Base-by-base conservation (phyloP, 92 coral and sea anemone species). In the Ricordea florida region DNA sequence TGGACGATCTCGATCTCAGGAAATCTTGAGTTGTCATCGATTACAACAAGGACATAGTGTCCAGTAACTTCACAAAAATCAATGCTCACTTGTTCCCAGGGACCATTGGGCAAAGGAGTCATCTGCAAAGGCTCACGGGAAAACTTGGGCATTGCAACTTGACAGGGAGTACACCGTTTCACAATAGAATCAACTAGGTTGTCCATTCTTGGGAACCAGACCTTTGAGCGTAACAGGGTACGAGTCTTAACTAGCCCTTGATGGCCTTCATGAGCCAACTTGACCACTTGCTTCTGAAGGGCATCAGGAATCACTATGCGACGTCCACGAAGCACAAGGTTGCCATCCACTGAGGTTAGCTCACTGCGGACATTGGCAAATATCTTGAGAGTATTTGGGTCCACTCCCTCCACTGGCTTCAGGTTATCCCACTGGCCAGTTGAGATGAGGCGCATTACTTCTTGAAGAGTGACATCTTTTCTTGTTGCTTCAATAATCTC, bases 261-360 rank as follows among this genome's bases (percentile, higher is more conserved):
- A 51, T 83, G 83, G 13, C 89, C 83, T 40, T 83, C 83, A 65
- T 83, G 83, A 64, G 74, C 65, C 16, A 76, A 25, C 24, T 76
- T 22, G 13, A 76, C 53, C 6, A 33, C 74, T 20, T 57, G 56
- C 40, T 33, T 63, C 50, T 76, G 57, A 21, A 76, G 55, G 6
- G 66, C 66, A 49, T 50, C 52, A 26, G 74, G 66, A 7, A 76
- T 14, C 10, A 76, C 83, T 10, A 76, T 49, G 30, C 57, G 57
- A 14, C 16, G 35, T 21, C 73, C 74, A 33, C 74, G 48, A 28
- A 60, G 50, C 10, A 76, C 26, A 40, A 78, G 29, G 20, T 53
- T 55, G 7, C 84, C 76, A 43, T 66, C 69, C 45, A 78, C 76
- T 25, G 76, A 56, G 15, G 84, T 66, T 22, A 78, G 50, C 37